Percentiles rank a stretch among this genome's conserved stretches.
phyloP scores from a whole-genome alignment of 2,888 invertebrate species.

The Drosophila paranaensis region DNA sequence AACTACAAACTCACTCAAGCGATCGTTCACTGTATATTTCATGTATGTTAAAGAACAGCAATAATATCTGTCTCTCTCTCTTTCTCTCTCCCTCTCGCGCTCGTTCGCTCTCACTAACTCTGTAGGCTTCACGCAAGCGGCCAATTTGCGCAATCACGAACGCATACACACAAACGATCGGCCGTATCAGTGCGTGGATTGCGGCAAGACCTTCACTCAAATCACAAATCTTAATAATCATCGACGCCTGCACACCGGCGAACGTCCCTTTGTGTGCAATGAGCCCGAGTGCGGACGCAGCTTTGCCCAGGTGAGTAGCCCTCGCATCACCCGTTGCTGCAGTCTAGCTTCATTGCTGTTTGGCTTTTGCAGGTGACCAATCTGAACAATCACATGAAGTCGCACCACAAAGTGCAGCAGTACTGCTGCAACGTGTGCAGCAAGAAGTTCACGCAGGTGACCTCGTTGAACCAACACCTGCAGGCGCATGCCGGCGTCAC shows the following conservation, averaged over 20 bases:
- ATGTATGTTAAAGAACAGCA: background rate
- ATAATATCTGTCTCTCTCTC: background rate
- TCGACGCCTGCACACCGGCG: constrained; percentile 84
- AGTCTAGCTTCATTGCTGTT: background rate
- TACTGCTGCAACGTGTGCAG: constrained; percentile 85
- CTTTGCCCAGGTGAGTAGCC: constrained; percentile 83
- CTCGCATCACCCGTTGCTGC: rapidly evolving
- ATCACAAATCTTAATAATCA: constrained; percentile 85
- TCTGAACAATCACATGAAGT: constrained; percentile 85
- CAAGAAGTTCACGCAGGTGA: constrained; percentile 85
- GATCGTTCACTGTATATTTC: too few relatives aligned
- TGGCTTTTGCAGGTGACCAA: constrained; percentile 82
- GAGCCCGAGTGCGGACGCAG: constrained; percentile 85
- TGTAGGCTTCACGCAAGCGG: constrained; percentile 85
- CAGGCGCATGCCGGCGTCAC: constrained; percentile 85
- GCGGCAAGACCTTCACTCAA: constrained; percentile 85
- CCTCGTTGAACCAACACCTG: constrained; percentile 85
- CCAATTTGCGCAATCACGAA: constrained; percentile 85
- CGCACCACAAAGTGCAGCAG: constrained; percentile 85
- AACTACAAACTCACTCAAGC: background rate
- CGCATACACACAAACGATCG: constrained; percentile 85
- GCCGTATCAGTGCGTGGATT: constrained; percentile 84
- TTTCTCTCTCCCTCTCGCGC: background rate
- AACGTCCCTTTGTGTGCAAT: constrained; percentile 85
- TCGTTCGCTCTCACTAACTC: background rate